These are phyloP conservation scores for Pinna nobilis DNA, from an alignment of 1,140 invertebrate species.

Conservation along the genomic window DNA sequence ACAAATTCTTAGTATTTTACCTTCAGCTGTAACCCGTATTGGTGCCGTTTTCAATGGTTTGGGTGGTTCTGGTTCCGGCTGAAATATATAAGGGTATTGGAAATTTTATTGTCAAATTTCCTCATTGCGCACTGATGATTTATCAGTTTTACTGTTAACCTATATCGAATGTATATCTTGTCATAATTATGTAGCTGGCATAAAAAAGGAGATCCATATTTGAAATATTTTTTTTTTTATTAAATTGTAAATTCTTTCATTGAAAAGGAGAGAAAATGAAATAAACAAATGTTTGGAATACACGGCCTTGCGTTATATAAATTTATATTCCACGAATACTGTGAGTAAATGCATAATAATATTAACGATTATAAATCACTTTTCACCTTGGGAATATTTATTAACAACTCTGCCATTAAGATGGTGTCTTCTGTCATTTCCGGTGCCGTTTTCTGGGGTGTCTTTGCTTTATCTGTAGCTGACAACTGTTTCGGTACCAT, in stretches of 20 bases:
- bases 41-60: slow-evolving; percentile 57
- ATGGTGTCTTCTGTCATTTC: slow-evolving; percentile 41
- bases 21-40: slow-evolving; percentile 51
- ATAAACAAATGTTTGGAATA: background rate
- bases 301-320: too few relatives aligned
- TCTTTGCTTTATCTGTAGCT: slow-evolving; percentile 15
- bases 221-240: too few relatives aligned
- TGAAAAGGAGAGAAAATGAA: background rate
- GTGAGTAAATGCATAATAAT: too few relatives aligned
- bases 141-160: too few relatives aligned
- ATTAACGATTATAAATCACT: background rate
- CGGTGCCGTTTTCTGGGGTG: slow-evolving; percentile 14
- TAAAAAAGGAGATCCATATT: too few relatives aligned
- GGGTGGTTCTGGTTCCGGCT: slow-evolving; percentile 66
- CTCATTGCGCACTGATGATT: too few relatives aligned
- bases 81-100: slow-evolving; percentile 4
- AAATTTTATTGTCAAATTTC: too few relatives aligned
- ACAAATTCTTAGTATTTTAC: too few relatives aligned
- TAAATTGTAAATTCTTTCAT: too few relatives aligned
- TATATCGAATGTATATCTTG: too few relatives aligned
- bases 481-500: slow-evolving; percentile 23
- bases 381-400: slow-evolving; percentile 63
- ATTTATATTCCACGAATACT: too few relatives aligned
- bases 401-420: slow-evolving; percentile 57
- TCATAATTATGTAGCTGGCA: too few relatives aligned